Conservation (phyloP, 1,140 invertebrate genomes). For the Lasaia peninsularis region DNA sequence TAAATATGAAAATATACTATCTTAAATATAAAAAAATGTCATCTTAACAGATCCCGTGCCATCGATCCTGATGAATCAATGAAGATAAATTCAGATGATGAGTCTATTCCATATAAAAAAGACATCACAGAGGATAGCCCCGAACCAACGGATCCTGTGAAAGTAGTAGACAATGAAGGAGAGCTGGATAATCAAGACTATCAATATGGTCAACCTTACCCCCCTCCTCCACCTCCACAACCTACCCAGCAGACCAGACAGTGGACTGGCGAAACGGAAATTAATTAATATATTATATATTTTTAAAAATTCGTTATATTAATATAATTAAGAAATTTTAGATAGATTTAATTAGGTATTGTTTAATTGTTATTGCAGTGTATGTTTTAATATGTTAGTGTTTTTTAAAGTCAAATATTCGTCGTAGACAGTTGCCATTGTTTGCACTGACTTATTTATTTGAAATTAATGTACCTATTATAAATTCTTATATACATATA, state of each 20-base stretch:
- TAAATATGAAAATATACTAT: too few relatives aligned
- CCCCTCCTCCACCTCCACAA: conserved; percentile 10
- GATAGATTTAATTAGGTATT: neutral
- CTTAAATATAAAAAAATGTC: too few relatives aligned
- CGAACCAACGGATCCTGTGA: conserved; percentile 47
- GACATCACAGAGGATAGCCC: conserved; percentile 58
- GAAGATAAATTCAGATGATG: conserved; percentile 63
- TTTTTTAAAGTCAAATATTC: neutral
- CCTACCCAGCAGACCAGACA: conserved; percentile 28
- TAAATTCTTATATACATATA: neutral
- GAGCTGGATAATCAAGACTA: conserved; percentile 28
- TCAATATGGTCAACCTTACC: conserved; percentile 22
- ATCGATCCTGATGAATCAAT: conserved; percentile 63
- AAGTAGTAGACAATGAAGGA: conserved; percentile 31
- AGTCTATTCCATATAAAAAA: conserved; percentile 69
- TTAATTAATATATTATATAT: conserved; percentile 52
- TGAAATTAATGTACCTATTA: too few relatives aligned
- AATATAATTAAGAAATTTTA: conserved; percentile 3
- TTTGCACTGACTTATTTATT: too few relatives aligned
- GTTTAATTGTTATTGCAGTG: neutral
- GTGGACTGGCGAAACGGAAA: conserved; percentile 65
- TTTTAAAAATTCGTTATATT: neutral
- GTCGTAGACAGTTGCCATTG: too few relatives aligned
- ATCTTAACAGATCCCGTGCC: conserved; percentile 42
- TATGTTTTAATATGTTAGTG: neutral